Percentiles rank a stretch among this genome's conserved stretches.
Conservation (phyloP, 2,797 vertebrate genomes). For the Apogon talboti region DNA sequence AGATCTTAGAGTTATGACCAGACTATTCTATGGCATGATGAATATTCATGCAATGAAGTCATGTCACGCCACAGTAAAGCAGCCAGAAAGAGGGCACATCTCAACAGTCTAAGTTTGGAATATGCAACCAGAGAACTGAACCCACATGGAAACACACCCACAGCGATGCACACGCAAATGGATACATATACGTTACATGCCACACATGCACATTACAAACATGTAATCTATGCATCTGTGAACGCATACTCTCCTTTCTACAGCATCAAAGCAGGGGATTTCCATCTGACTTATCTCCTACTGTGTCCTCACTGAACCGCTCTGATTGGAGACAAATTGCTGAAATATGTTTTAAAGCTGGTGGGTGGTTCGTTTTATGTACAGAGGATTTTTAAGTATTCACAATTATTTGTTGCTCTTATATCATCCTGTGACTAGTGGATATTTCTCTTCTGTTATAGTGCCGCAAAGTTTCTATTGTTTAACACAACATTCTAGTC, state of each 20-base stretch:
- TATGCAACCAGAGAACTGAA: slow-evolving; percentile 18
- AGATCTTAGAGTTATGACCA: slow-evolving; percentile 5
- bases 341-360: not conserved
- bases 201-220: slow-evolving; percentile 22
- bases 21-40: slow-evolving; percentile 6
- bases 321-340: slow-evolving; percentile 29
- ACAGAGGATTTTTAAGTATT: no score
- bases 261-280: slow-evolving; percentile 32
- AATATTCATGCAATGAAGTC: slow-evolving; percentile 35
- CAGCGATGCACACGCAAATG: not conserved
- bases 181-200: slow-evolving; percentile 3
- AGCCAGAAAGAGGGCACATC: slow-evolving; percentile 13
- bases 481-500: slow-evolving; percentile 23
- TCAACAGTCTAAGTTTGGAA: slow-evolving; percentile 40
- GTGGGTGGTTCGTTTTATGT: no score
- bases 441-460: no score
- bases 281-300: slow-evolving; percentile 9
- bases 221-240: slow-evolving; percentile 21
- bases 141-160: slow-evolving; percentile 27
- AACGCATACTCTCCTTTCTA: slow-evolving; percentile 10
- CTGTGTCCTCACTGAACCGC: slow-evolving; percentile 14
- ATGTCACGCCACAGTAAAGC: slow-evolving; percentile 28
- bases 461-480: no score
- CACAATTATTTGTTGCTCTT: no score
- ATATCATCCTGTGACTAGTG: no score